A percentile compares a stretch with the other conserved stretches of the same genome.
These are phyloP conservation scores for Montipora efflorescens DNA, from an alignment of 64 coral and sea anemone genomes.

Conservation along the genomic window DNA sequence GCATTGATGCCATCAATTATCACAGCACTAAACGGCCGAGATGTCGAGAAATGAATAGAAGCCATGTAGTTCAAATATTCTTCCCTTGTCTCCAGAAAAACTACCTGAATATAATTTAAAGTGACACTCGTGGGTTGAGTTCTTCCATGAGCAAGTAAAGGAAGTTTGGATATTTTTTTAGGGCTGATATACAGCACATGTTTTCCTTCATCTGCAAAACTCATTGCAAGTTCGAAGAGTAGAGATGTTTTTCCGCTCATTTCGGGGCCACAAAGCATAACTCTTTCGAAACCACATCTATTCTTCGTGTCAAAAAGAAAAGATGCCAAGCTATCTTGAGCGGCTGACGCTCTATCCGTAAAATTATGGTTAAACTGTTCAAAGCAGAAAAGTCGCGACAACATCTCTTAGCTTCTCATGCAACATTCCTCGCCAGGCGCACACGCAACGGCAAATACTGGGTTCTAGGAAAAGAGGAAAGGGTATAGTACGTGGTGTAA, in stretches of 20 bases:
- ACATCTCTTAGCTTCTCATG: neutral
- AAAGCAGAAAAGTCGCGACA: conserved; percentile 49
- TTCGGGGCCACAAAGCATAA: conserved; percentile 53
- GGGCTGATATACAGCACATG: conserved; percentile 80
- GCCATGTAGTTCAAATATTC: conserved; percentile 85
- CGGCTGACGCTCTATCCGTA: neutral
- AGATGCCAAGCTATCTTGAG: neutral
- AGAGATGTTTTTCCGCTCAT: conserved; percentile 78
- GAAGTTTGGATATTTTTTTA: conserved; percentile 68
- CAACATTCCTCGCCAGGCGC: neutral
- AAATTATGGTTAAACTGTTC: neutral
- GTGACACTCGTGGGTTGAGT: conserved; percentile 23
- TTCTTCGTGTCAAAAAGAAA: conserved; percentile 50
- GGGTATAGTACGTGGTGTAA: too few relatives aligned
- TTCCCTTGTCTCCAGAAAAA: conserved; percentile 69
- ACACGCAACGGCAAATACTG: neutral
- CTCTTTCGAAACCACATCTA: conserved; percentile 21
- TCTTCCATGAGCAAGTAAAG: conserved; percentile 63
- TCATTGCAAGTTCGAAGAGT: conserved; percentile 77
- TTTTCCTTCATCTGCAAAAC: conserved; percentile 85
- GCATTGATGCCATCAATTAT: conserved; percentile 69
- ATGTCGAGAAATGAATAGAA: conserved; percentile 66
- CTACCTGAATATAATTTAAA: conserved; percentile 78
- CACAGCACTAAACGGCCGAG: conserved; percentile 38
- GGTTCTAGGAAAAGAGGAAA: neutral